phyloP scores from a whole-genome alignment of 2,888 invertebrate species.

The Trissolcus brochymenae region DNA sequence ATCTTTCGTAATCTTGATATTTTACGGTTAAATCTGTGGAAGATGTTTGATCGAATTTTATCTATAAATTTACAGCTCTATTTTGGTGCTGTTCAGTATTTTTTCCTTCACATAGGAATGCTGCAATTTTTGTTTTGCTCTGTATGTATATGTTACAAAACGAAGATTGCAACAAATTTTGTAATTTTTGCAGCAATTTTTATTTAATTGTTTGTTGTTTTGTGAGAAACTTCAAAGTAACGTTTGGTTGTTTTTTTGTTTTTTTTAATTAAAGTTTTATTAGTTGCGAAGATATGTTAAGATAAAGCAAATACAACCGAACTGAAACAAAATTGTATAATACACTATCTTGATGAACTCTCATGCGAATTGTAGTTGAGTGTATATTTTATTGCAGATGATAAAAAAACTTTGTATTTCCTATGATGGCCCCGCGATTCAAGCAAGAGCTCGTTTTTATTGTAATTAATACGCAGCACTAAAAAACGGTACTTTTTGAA shows the following conservation, averaged over 20 bases:
- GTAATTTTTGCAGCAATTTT: too few species aligned
- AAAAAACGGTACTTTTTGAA: neutral
- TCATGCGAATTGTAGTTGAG: neutral
- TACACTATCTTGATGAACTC: neutral
- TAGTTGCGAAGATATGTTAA: neutral
- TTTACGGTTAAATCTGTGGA: too few species aligned
- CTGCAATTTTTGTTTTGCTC: too few species aligned
- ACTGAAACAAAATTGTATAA: conserved; percentile 29
- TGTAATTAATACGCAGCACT: neutral
- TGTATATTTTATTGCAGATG: neutral
- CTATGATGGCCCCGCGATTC: neutral
- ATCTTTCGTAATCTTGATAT: conserved; percentile 14
- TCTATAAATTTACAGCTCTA: too few species aligned
- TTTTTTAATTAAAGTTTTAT: neutral
- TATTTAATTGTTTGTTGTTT: too few species aligned
- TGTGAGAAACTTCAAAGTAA: too few species aligned
- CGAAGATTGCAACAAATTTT: too few species aligned
- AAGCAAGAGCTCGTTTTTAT: neutral
- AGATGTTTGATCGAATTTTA: too few species aligned
- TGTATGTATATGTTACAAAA: too few species aligned
- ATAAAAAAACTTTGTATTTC: neutral
- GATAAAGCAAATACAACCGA: conserved; percentile 1
- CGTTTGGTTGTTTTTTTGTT: neutral
- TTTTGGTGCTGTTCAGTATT: too few species aligned
- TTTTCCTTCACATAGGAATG: too few species aligned